Percentiles rank a stretch among this genome's conserved stretches.
phyloP scores from a whole-genome alignment of 2,113 vertebrate genomes.

The Eulemur macaco region DNA sequence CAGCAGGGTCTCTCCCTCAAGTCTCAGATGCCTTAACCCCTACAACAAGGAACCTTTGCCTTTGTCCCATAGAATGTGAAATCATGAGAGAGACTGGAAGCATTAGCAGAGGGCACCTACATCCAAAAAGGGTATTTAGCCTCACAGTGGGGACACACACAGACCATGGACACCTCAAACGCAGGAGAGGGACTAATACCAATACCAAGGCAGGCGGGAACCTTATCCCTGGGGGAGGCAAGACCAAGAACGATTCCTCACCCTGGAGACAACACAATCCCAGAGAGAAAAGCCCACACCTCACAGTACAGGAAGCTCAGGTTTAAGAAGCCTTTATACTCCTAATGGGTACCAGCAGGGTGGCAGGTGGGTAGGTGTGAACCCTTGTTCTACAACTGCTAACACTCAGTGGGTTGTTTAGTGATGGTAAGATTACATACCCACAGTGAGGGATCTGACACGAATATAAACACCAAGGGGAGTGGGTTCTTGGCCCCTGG shows the following conservation, averaged over 20 bases:
- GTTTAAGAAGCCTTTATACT: no score
- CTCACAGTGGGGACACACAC: not conserved
- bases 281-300: no score
- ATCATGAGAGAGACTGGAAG: not conserved
- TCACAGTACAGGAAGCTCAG: not conserved
- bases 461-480: fast-evolving
- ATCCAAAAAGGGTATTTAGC: not conserved
- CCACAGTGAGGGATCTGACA: not conserved
- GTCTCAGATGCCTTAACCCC: not conserved
- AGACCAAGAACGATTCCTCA: not conserved
- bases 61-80: not conserved
- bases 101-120: fast-evolving
- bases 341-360: not conserved
- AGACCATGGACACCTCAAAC: no score
- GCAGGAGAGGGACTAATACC: not conserved
- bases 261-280: not conserved
- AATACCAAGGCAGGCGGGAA: not conserved
- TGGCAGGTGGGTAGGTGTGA: no score
- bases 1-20: not conserved
- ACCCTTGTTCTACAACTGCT: not conserved
- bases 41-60: no score
- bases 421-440: not conserved
- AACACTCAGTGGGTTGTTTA: not conserved
- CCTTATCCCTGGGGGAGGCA: not conserved
- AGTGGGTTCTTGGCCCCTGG: no score